Evolutionary conservation across 2,888 invertebrate genomes (phyloP).

Genomic region (Heliconius cydno): DNA sequence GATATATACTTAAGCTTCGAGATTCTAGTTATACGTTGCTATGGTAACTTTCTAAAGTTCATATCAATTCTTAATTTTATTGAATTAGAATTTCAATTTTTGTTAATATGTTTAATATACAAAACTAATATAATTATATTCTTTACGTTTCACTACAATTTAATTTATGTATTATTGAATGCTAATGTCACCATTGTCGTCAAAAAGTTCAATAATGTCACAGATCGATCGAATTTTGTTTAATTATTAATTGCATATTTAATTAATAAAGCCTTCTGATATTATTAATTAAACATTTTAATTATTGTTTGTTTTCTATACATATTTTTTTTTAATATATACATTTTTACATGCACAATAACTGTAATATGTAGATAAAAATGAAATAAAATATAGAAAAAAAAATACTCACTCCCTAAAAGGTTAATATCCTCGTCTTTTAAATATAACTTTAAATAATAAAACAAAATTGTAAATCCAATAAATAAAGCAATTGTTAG

Average conservation of each 20-base stretch:
- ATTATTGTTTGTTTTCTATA: not conserved
- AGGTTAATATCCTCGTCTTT: constrained; percentile 47
- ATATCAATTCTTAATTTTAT: not conserved
- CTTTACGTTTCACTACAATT: constrained; percentile 31
- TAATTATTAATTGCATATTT: constrained; percentile 20
- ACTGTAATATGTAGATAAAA: not conserved
- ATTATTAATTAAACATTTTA: not conserved
- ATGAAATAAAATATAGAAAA: not conserved
- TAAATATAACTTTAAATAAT: constrained; percentile 57
- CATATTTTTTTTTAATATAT: not conserved
- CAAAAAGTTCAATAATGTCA: constrained; percentile 50
- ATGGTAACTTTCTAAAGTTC: not conserved
- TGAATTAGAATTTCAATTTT: not conserved
- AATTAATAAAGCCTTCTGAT: not conserved
- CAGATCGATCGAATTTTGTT: constrained; percentile 33
- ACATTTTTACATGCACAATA: not conserved
- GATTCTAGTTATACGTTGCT: not conserved
- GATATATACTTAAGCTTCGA: not conserved
- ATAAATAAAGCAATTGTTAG: constrained; percentile 64
- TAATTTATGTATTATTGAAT: constrained; percentile 54
- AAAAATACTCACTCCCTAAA: constrained; percentile 55
- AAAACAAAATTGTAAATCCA: constrained; percentile 61
- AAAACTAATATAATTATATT: constrained; percentile 6
- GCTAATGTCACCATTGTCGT: constrained; percentile 50
- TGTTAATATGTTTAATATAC: not conserved